A percentile compares a stretch with the other conserved stretches of the same genome.
Evolutionary conservation across 2,797 vertebrate genomes (phyloP).

Genomic region (Eospalax fontanierii): DNA sequence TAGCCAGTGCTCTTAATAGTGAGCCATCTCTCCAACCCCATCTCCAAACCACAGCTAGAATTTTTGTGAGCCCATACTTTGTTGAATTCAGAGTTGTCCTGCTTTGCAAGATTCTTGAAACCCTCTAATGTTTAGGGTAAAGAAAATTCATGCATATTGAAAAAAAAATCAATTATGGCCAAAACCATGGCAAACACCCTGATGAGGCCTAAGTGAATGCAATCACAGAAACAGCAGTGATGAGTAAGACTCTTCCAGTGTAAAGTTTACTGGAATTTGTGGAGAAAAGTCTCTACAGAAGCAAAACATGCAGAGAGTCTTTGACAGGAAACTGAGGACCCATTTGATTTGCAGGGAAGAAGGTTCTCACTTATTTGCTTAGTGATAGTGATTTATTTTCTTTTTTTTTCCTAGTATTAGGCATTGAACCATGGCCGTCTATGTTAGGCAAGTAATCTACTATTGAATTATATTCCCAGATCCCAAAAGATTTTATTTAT

Average conservation of each 20-base stretch:
- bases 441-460: neutral
- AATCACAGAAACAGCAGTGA: neutral
- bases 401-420: neutral
- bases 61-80: neutral
- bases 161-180: constrained; percentile 49
- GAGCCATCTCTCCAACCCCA: too few species aligned
- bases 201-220: neutral
- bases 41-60: too few species aligned
- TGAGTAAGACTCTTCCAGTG: neutral
- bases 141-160: neutral
- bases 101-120: constrained; percentile 25
- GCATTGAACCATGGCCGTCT: neutral
- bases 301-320: neutral
- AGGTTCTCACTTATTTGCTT: neutral
- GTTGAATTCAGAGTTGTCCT: neutral
- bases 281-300: neutral
- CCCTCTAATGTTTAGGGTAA: constrained; percentile 19
- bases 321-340: neutral
- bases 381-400: neutral
- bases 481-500: neutral
- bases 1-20: too few species aligned
- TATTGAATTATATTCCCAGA: neutral
- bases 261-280: neutral
- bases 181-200: neutral
- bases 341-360: neutral